Evolutionary conservation across 1,140 invertebrate species (phyloP).

Genomic region (Tribolium castaneum): DNA sequence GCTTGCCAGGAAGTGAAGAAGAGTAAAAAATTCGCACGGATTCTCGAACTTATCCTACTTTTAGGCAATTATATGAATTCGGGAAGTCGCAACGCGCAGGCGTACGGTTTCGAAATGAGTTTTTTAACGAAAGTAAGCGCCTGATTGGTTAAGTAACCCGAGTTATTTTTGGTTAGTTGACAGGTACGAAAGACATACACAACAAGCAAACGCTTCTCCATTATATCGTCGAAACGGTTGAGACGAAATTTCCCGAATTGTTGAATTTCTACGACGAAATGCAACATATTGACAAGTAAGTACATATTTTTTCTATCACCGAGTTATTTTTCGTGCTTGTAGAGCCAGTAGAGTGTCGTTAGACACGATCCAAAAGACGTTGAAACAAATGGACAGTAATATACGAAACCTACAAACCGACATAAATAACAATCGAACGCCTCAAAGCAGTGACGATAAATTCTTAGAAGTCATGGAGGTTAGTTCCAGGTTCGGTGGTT

Average conservation of each 20-base stretch:
- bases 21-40: slow-evolving; percentile 90
- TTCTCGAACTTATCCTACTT: slow-evolving; percentile 90
- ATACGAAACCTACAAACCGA: slow-evolving; percentile 90
- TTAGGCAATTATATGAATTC: slow-evolving; percentile 97
- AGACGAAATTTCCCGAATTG: slow-evolving; percentile 88
- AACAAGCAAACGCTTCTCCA: slow-evolving; percentile 94
- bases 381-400: slow-evolving; percentile 88
- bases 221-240: slow-evolving; percentile 89
- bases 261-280: slow-evolving; percentile 89
- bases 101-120: slow-evolving; percentile 96
- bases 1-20: slow-evolving; percentile 94
- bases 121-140: slow-evolving; percentile 88
- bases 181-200: slow-evolving; percentile 94
- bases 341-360: slow-evolving; percentile 85
- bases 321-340: slow-evolving; percentile 44
- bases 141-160: neutral
- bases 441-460: slow-evolving; percentile 82
- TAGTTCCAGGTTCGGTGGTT: too few species aligned
- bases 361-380: slow-evolving; percentile 85
- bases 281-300: slow-evolving; percentile 79
- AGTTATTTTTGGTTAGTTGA: slow-evolving; percentile 73
- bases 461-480: slow-evolving; percentile 88
- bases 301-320: slow-evolving; percentile 1
- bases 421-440: slow-evolving; percentile 81
- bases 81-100: slow-evolving; percentile 92